phyloP scores from a whole-genome alignment of 92 coral and sea anemone species.

The Bergia puertoricense region DNA sequence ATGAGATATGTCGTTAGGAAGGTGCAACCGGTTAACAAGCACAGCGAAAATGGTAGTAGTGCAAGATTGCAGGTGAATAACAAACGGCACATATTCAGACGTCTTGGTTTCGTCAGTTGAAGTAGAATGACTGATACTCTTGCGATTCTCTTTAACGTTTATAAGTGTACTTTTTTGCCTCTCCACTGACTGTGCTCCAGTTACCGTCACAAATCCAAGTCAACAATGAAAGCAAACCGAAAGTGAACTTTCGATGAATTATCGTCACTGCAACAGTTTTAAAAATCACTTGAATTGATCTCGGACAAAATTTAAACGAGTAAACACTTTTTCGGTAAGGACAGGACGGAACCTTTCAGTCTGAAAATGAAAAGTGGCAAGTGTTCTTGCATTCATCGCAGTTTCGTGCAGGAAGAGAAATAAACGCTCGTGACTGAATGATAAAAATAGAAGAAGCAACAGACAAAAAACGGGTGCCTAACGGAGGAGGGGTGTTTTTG shows the following conservation, averaged over 20 bases:
- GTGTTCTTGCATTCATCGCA: neutral
- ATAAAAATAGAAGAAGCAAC: neutral
- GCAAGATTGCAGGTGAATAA: slow-evolving; percentile 65
- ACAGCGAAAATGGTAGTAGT: slow-evolving; percentile 69
- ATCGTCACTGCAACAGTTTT: neutral
- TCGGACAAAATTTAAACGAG: neutral
- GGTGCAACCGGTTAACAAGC: slow-evolving; percentile 53
- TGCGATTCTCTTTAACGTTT: neutral
- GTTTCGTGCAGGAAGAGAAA: slow-evolving; percentile 14
- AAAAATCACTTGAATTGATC: neutral
- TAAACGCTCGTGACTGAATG: neutral
- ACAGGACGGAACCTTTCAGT: neutral
- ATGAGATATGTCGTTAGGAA: slow-evolving; percentile 68
- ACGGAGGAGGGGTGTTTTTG: neutral
- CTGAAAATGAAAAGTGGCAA: neutral
- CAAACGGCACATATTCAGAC: slow-evolving; percentile 48
- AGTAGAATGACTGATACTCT: neutral
- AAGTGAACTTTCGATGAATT: neutral
- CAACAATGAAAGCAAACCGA: too few species aligned
- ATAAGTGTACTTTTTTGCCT: neutral
- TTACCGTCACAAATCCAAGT: too few species aligned
- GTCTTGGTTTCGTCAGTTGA: neutral
- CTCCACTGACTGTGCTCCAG: neutral
- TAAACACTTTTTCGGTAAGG: neutral
- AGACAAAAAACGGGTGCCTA: too few species aligned